These are phyloP conservation scores for Malurus melanocephalus DNA, from an alignment of 2,113 vertebrate genomes.

Conservation along the genomic window DNA sequence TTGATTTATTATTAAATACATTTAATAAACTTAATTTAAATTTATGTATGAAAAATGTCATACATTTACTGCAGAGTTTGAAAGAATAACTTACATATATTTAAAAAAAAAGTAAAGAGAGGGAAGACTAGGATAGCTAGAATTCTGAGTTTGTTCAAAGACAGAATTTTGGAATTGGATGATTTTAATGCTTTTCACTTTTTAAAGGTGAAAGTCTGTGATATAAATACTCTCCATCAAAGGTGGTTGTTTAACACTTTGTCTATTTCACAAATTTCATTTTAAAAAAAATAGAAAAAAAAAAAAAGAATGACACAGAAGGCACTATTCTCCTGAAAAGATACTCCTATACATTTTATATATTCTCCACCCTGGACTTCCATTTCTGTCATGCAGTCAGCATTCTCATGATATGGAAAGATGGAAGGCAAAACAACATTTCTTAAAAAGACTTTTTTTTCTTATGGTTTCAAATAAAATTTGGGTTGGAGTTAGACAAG, in stretches of 20 bases:
- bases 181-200: not conserved
- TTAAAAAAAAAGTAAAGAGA: not conserved
- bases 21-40: no score
- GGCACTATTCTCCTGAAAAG: not conserved
- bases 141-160: not conserved
- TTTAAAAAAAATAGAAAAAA: not conserved
- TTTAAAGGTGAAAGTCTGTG: not conserved
- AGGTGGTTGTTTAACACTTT: not conserved
- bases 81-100: not conserved
- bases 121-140: not conserved
- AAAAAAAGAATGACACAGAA: not conserved
- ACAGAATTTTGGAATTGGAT: not conserved
- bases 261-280: not conserved
- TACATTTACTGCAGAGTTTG: not conserved
- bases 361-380: not conserved
- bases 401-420: not conserved
- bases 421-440: not conserved
- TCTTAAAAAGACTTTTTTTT: not conserved
- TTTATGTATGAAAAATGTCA: not conserved
- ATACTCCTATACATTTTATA: not conserved
- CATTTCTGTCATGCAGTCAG: not conserved
- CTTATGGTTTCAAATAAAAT: not conserved
- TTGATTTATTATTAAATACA: not conserved
- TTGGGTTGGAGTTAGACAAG: not conserved
- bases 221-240: not conserved